A percentile compares a stretch with the other conserved stretches of the same genome.
Conservation (phyloP, 2,797 vertebrate species). For the Chelon labrosus region DNA sequence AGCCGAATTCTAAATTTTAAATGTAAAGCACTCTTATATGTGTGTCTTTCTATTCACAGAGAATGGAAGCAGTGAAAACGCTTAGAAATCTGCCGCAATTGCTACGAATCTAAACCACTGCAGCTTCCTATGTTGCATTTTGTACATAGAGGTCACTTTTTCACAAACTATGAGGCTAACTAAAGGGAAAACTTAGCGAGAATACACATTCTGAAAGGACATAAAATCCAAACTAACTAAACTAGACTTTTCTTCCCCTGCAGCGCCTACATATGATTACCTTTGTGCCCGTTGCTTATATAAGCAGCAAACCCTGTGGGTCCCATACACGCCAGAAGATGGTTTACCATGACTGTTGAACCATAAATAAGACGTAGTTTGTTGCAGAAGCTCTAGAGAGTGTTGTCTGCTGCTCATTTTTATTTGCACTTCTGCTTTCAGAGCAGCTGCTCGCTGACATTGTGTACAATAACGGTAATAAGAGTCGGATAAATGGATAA, state of each 20-base stretch:
- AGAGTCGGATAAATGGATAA: slow-evolving; percentile 47
- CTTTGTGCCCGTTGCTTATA: slow-evolving; percentile 21
- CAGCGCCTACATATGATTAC: not conserved
- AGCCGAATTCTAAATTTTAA: not conserved
- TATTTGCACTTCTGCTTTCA: slow-evolving; percentile 51
- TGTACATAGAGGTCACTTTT: not conserved
- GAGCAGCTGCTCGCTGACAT: slow-evolving; percentile 54
- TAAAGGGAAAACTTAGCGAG: not conserved
- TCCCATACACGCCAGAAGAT: slow-evolving; percentile 22
- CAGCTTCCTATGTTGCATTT: not conserved
- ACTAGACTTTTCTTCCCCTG: not conserved
- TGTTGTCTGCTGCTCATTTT: slow-evolving; percentile 51
- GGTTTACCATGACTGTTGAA: slow-evolving; percentile 43
- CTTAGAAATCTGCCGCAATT: not conserved
- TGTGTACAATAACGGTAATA: slow-evolving; percentile 52
- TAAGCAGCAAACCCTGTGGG: slow-evolving; percentile 26
- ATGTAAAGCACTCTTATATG: not conserved
- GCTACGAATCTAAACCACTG: not conserved
- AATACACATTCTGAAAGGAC: not conserved
- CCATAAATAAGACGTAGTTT: slow-evolving; percentile 60
- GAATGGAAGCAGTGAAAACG: not conserved
- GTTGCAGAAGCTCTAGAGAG: slow-evolving; percentile 37
- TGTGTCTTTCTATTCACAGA: not conserved
- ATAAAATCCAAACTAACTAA: not conserved
- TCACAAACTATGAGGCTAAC: not conserved